phyloP scores from a whole-genome alignment of 2,888 invertebrate genomes.

The Chymomyza amoena region DNA sequence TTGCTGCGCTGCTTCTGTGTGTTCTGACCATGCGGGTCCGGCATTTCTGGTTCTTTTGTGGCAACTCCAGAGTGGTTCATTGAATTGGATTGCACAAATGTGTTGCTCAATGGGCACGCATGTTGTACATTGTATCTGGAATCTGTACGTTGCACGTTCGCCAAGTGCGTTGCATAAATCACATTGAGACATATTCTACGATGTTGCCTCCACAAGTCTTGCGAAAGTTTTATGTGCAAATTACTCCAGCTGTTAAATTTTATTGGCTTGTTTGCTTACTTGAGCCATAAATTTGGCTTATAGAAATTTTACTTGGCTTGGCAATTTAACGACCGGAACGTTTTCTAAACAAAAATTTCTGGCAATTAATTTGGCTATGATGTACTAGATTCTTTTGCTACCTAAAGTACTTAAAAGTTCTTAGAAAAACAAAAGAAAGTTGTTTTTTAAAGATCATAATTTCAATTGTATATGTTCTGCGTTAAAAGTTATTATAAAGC shows the following conservation, averaged over 20 bases:
- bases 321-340: slow-evolving; percentile 60
- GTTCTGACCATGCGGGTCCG: slow-evolving; percentile 4
- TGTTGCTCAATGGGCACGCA: slow-evolving; percentile 39
- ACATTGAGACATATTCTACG: slow-evolving; percentile 34
- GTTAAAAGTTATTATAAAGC: not conserved
- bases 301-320: slow-evolving; percentile 42
- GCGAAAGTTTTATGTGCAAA: slow-evolving; percentile 65
- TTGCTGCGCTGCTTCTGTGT: not conserved
- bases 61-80: slow-evolving; percentile 41
- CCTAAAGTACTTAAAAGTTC: slow-evolving; percentile 22
- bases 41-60: slow-evolving; percentile 35
- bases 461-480: not conserved
- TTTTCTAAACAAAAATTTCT: slow-evolving; percentile 34
- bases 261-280: slow-evolving; percentile 44
- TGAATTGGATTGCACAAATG: slow-evolving; percentile 17
- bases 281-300: slow-evolving; percentile 47
- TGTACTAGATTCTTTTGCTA: slow-evolving; percentile 27
- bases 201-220: slow-evolving; percentile 24
- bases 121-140: slow-evolving; percentile 1
- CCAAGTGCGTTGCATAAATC: slow-evolving; percentile 8
- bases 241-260: slow-evolving; percentile 50
- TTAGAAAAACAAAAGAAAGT: not conserved
- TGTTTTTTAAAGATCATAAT: not conserved
- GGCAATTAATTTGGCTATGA: slow-evolving; percentile 28
- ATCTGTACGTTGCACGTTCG: slow-evolving; percentile 11